A percentile compares a stretch with the other conserved stretches of the same genome.
Evolutionary conservation across 2,888 invertebrate species (phyloP).

Genomic region (Palloptera scutellata): DNA sequence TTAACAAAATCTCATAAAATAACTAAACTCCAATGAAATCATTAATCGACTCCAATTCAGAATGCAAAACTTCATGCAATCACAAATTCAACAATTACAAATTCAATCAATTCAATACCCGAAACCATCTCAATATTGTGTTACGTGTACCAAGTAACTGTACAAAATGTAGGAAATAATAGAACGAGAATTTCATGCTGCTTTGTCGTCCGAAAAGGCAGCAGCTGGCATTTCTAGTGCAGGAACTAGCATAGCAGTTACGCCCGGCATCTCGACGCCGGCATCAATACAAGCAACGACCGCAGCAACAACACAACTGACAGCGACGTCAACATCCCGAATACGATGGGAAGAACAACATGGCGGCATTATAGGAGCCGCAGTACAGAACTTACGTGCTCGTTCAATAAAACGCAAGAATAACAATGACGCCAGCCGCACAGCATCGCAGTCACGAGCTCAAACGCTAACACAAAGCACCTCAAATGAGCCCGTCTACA

Average conservation of each 20-base stretch:
- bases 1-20: too few relatives aligned
- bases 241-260: slow-evolving; percentile 42
- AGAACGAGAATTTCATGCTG: slow-evolving; percentile 64
- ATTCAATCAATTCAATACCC: neutral
- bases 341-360: slow-evolving; percentile 55
- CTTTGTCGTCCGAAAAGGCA: slow-evolving; percentile 63
- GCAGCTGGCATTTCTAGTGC: slow-evolving; percentile 45
- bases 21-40: too few relatives aligned
- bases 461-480: slow-evolving; percentile 11
- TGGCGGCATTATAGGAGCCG: slow-evolving; percentile 56
- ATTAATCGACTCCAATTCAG: neutral
- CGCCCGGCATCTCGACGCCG: slow-evolving; percentile 19
- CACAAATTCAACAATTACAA: neutral
- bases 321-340: slow-evolving; percentile 36
- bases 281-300: slow-evolving; percentile 32
- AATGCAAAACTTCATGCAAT: neutral
- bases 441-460: slow-evolving; percentile 23
- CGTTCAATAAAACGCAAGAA: slow-evolving; percentile 53
- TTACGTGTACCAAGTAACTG: slow-evolving; percentile 46
- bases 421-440: slow-evolving; percentile 32
- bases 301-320: slow-evolving; percentile 41
- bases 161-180: slow-evolving; percentile 60
- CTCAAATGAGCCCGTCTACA: slow-evolving; percentile 34
- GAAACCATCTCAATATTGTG: slow-evolving; percentile 36
- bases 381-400: slow-evolving; percentile 55